Conservation (phyloP, 2,888 invertebrate species). For the Bursaphelenchus okinawaensis region DNA sequence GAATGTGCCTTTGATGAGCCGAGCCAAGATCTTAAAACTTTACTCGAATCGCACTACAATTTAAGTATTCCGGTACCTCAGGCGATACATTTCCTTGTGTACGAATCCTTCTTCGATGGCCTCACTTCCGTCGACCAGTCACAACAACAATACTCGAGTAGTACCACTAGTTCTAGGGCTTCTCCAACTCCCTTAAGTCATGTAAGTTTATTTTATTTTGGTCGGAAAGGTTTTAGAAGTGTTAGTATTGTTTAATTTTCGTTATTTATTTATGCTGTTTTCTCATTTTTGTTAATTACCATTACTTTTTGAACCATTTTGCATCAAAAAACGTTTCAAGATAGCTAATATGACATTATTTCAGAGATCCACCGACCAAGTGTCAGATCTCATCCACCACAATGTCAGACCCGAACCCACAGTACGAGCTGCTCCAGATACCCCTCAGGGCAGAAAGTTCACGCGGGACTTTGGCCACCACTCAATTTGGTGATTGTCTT, state of each 20-base stretch:
- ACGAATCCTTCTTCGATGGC: constrained; percentile 70
- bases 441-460: constrained; percentile 50
- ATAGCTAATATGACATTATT: constrained; percentile 11
- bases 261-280: too few species aligned
- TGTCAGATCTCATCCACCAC: constrained; percentile 37
- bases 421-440: constrained; percentile 33
- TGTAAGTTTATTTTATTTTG: not conserved
- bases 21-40: constrained; percentile 78
- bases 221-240: too few species aligned
- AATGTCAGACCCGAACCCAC: constrained; percentile 17
- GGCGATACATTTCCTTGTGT: constrained; percentile 82
- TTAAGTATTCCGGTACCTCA: constrained; percentile 70
- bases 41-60: constrained; percentile 77
- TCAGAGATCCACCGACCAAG: constrained; percentile 25
- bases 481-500: constrained; percentile 35
- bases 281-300: not conserved
- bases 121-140: constrained; percentile 12
- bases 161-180: not conserved
- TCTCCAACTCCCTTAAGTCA: not conserved
- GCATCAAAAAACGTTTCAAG: not conserved
- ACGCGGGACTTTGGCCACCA: constrained; percentile 50
- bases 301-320: not conserved
- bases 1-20: constrained; percentile 83
- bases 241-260: too few species aligned
- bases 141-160: not conserved